Evolutionary conservation across 1,140 invertebrate species (phyloP).

Genomic region (Camponotus floridanus): DNA sequence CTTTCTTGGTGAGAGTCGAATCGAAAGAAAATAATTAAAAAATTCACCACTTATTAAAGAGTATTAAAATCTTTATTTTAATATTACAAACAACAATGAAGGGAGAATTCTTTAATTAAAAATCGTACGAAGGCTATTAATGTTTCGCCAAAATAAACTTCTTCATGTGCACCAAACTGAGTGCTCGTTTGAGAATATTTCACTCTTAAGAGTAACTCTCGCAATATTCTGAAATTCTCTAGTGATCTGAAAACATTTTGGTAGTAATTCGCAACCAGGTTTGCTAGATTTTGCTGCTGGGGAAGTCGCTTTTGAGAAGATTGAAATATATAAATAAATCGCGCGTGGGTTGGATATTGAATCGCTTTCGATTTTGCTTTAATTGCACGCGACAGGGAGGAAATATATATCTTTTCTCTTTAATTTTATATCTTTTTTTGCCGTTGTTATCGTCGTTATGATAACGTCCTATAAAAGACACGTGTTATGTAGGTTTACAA

Average conservation of each 20-base stretch:
- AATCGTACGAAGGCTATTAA: not conserved
- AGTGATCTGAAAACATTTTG: not conserved
- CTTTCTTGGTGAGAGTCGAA: constrained; percentile 15
- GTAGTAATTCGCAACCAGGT: not conserved
- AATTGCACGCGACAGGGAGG: not conserved
- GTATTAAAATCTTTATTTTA: constrained; percentile 16
- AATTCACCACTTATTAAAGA: not conserved
- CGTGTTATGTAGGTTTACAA: constrained; percentile 62
- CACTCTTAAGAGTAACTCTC: constrained; percentile 21
- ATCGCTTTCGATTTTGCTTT: constrained; percentile 9
- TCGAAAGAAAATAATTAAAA: not conserved
- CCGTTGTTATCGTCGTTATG: constrained; percentile 43
- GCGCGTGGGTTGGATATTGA: not conserved
- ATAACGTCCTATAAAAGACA: constrained; percentile 55
- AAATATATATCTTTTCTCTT: constrained; percentile 17
- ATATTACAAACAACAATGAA: not conserved
- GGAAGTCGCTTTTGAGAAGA: constrained; percentile 5
- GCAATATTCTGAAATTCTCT: not conserved
- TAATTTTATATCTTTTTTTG: constrained; percentile 7
- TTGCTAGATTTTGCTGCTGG: not conserved
- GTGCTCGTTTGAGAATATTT: constrained; percentile 11
- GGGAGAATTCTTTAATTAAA: not conserved
- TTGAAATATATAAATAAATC: not conserved
- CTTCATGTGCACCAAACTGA: not conserved
- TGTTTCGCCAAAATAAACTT: constrained; percentile 20